These are phyloP conservation scores for Notiomystis cincta DNA, from an alignment of 2,113 vertebrate genomes.

Conservation along the genomic window DNA sequence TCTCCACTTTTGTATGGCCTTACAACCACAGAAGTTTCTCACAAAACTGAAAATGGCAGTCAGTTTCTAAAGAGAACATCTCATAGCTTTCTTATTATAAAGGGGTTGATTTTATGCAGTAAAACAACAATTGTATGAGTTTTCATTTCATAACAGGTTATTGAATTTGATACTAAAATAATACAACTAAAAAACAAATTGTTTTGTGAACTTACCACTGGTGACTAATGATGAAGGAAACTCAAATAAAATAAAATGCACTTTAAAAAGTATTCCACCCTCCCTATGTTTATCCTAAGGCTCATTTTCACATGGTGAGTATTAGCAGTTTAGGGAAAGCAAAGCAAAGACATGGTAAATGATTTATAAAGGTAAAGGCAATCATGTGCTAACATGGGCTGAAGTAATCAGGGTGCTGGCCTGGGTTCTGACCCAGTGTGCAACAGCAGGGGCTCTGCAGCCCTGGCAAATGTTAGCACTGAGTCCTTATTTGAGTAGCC, in stretches of 20 bases:
- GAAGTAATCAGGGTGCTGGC: neutral
- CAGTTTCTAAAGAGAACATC: neutral
- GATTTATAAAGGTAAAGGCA: neutral
- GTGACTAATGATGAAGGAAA: neutral
- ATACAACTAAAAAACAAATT: neutral
- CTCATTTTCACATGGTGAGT: neutral
- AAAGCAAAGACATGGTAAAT: neutral
- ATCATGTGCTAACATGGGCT: neutral
- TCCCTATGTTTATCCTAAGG: neutral
- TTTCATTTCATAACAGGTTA: neutral
- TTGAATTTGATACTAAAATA: neutral
- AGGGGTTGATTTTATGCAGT: neutral
- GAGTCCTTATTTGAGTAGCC: neutral
- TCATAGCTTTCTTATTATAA: neutral
- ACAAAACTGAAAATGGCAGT: neutral
- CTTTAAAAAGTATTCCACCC: neutral
- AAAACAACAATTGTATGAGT: neutral
- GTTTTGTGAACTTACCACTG: neutral
- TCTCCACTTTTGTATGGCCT: neutral
- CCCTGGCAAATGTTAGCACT: neutral
- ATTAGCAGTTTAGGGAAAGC: neutral
- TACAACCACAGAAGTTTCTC: neutral
- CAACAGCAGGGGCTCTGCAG: neutral
- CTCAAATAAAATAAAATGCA: neutral
- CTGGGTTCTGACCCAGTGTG: fast-evolving